These are phyloP conservation scores for Riparia riparia DNA, from an alignment of 2,113 vertebrate species.

Conservation along the genomic window DNA sequence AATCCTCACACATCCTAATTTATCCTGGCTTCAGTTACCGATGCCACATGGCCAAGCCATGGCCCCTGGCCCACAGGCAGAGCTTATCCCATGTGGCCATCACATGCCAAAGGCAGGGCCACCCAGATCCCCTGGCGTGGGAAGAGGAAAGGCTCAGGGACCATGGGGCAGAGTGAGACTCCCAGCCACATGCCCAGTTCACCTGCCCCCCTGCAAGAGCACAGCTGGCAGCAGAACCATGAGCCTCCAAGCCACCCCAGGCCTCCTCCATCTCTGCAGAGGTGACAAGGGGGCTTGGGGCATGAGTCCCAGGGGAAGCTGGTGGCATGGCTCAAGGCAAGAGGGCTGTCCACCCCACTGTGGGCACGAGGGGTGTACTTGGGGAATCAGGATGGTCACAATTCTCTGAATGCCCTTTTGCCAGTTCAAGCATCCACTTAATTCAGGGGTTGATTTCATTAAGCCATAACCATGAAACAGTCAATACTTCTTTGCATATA, in stretches of 20 bases:
- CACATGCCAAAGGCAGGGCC: neutral
- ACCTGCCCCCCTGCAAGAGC: neutral
- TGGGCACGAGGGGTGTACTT: neutral
- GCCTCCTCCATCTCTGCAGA: neutral
- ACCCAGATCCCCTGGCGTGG: rapidly evolving
- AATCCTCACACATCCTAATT: neutral
- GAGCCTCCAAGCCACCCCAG: neutral
- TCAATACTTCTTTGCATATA: neutral
- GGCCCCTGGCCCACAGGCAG: neutral
- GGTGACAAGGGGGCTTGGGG: neutral
- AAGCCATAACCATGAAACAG: neutral
- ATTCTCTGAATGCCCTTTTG: neutral
- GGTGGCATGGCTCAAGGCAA: neutral
- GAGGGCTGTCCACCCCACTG: neutral
- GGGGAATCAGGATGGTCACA: neutral
- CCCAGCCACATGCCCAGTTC: neutral
- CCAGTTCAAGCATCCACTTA: neutral
- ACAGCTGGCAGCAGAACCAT: neutral
- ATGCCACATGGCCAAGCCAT: rapidly evolving
- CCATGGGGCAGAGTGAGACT: rapidly evolving
- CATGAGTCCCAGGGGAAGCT: neutral
- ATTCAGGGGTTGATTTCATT: neutral
- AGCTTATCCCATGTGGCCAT: rapidly evolving
- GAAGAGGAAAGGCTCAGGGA: neutral
- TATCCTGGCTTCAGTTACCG: neutral